Conservation (phyloP, 2,113 vertebrate genomes). For the Psephotus haematonotus region DNA sequence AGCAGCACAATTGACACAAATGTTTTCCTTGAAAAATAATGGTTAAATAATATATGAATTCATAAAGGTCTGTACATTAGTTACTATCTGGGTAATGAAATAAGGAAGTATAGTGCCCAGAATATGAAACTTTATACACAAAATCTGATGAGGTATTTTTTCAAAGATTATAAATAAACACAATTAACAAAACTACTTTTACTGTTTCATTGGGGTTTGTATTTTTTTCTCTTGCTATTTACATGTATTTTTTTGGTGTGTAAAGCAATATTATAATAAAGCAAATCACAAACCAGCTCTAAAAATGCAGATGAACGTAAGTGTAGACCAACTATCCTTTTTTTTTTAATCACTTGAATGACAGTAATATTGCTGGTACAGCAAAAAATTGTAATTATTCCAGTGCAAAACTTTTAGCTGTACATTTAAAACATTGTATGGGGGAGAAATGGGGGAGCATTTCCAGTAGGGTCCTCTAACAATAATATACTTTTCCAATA, state of each 20-base stretch:
- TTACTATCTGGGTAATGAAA: not conserved
- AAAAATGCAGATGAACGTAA: not conserved
- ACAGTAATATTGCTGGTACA: not conserved
- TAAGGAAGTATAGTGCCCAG: not conserved
- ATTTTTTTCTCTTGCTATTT: not conserved
- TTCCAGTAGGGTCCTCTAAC: not conserved
- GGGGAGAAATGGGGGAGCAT: accelerated
- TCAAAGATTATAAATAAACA: not conserved
- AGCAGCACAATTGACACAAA: not conserved
- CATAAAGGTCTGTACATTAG: not conserved
- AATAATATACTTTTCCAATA: not conserved
- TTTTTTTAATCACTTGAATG: not conserved
- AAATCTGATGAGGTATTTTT: not conserved
- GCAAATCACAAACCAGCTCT: not conserved
- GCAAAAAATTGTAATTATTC: not conserved
- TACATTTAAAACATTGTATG: not conserved
- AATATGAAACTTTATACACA: not conserved
- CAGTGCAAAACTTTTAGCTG: not conserved
- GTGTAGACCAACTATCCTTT: not conserved
- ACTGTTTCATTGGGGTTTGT: not conserved
- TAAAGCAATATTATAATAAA: not conserved
- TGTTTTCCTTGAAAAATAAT: not conserved
- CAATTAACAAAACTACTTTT: not conserved
- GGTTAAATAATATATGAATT: not conserved
- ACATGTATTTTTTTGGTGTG: not conserved